Conservation (phyloP, 2,888 invertebrate genomes). For the Flexamia atlantica region DNA sequence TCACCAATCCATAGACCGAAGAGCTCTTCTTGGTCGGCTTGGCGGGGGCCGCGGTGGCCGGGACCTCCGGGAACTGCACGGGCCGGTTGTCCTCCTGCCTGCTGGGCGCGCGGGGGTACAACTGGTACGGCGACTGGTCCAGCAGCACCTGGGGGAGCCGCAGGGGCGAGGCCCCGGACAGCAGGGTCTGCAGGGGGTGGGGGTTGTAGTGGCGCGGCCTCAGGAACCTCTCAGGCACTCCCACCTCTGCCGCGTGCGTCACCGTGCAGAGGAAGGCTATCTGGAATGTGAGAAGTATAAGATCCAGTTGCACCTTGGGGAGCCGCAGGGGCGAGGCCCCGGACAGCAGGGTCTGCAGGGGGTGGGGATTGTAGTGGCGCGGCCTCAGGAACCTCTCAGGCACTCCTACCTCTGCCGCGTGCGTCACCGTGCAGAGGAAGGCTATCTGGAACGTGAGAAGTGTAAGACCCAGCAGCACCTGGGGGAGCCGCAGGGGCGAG, state of each 20-base stretch:
- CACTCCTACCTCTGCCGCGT: no score
- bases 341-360: no score
- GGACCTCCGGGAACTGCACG: slow-evolving; percentile 68
- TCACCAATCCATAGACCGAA: slow-evolving; percentile 37
- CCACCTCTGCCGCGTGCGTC: slow-evolving; percentile 64
- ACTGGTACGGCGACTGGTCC: slow-evolving; percentile 71
- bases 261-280: not conserved
- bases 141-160: slow-evolving; percentile 1
- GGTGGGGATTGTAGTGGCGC: no score
- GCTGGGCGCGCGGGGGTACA: slow-evolving; percentile 64
- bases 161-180: slow-evolving; percentile 30
- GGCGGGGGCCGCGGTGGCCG: slow-evolving; percentile 66
- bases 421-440: no score
- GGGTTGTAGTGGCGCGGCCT: slow-evolving; percentile 75
- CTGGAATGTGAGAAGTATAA: not conserved
- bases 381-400: no score
- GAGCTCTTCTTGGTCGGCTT: slow-evolving; percentile 47
- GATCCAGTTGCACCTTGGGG: no score
- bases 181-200: slow-evolving; percentile 72
- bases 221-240: slow-evolving; percentile 73
- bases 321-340: no score
- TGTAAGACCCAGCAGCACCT: no score
- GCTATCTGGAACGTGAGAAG: no score
- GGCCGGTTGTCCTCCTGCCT: slow-evolving; percentile 65
- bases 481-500: slow-evolving; percentile 22